phyloP scores from a whole-genome alignment of 1,140 invertebrate genomes.

The Cotesia typhae region DNA sequence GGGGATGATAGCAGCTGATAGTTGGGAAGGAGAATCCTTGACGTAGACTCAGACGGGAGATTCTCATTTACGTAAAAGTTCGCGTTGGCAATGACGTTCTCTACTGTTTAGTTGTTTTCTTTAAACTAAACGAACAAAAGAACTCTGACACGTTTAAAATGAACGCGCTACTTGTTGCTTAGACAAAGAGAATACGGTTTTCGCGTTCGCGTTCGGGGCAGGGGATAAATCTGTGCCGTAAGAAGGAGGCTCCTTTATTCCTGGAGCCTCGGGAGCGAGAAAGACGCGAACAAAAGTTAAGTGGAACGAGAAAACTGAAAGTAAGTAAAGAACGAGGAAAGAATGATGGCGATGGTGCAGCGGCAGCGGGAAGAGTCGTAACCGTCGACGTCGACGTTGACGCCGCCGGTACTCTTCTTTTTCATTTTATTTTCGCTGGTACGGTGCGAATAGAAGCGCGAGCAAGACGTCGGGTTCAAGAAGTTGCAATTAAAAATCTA shows the following conservation, averaged over 20 bases:
- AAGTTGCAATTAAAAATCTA: constrained; percentile 66
- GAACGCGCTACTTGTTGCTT: constrained; percentile 68
- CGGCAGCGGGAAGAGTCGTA: constrained; percentile 49
- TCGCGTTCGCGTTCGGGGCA: not conserved
- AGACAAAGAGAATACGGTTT: constrained; percentile 42
- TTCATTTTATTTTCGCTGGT: constrained; percentile 62
- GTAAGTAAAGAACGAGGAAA: constrained; percentile 19
- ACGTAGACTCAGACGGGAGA: constrained; percentile 17
- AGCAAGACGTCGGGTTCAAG: constrained; percentile 44
- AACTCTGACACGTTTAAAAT: constrained; percentile 66
- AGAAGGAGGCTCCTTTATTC: not conserved
- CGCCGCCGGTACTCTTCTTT: constrained; percentile 41
- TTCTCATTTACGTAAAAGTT: constrained; percentile 38
- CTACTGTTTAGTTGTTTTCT: constrained; percentile 17
- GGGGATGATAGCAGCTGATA: no score
- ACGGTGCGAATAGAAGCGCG: constrained; percentile 47
- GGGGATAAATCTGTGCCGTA: constrained; percentile 34
- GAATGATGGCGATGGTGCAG: constrained; percentile 28
- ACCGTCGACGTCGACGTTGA: no score
- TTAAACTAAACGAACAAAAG: constrained; percentile 63
- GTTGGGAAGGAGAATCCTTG: no score
- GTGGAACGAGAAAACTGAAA: constrained; percentile 36
- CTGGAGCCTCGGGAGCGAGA: constrained; percentile 37
- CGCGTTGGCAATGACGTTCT: constrained; percentile 31
- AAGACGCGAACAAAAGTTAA: constrained; percentile 35